These are phyloP conservation scores for Nicator chloris DNA, from an alignment of 2,113 vertebrate genomes.

Conservation along the genomic window DNA sequence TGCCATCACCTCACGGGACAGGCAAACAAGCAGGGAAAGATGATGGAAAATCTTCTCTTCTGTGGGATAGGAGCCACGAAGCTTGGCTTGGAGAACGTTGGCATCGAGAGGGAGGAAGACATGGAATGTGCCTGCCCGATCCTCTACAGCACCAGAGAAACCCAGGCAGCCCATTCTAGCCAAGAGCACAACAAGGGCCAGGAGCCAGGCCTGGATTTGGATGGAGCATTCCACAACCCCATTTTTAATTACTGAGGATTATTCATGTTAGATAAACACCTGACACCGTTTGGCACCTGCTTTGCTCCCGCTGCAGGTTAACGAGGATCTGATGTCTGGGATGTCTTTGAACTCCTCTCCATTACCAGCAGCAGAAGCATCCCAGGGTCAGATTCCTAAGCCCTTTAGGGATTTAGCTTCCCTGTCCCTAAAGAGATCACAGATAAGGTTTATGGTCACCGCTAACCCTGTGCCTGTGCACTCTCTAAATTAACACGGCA, in stretches of 20 bases:
- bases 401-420: not conserved
- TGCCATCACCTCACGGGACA: fast-evolving
- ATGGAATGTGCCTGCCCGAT: not conserved
- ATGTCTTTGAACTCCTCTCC: not conserved
- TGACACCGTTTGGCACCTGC: not conserved
- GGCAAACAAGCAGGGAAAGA: not conserved
- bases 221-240: not conserved
- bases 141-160: not conserved
- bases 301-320: not conserved
- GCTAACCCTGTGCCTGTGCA: not conserved
- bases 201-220: not conserved
- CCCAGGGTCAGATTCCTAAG: not conserved
- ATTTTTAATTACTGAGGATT: not conserved
- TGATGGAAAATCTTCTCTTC: not conserved
- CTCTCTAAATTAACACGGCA: not conserved
- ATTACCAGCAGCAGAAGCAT: not conserved
- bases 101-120: not conserved
- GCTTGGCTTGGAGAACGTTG: not conserved
- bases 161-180: not conserved
- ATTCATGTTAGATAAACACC: not conserved
- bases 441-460: not conserved
- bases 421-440: not conserved
- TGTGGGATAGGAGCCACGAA: not conserved
- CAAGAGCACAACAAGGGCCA: not conserved
- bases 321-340: not conserved